A percentile compares a stretch with the other conserved stretches of the same genome.
phyloP scores from a whole-genome alignment of 2,888 invertebrate genomes.

The Nemoura dubitans region DNA sequence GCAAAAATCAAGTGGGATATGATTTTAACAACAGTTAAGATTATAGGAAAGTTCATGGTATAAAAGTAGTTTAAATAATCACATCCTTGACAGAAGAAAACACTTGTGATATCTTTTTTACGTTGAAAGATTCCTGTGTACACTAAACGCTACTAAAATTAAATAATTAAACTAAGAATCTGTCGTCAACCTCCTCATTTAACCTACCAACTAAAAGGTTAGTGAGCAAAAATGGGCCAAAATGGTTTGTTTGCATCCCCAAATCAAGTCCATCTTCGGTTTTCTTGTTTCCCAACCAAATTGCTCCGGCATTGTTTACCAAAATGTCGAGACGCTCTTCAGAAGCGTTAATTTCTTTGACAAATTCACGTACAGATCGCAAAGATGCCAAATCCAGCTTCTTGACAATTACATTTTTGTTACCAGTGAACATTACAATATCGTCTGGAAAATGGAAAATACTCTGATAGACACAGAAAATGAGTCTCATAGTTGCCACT shows the following conservation, averaged over 20 bases:
- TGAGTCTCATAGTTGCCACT: no score
- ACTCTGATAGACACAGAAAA: no score
- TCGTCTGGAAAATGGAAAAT: constrained; percentile 66
- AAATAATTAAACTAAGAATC: no score
- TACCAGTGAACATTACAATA: constrained; percentile 74
- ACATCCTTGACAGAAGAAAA: no score
- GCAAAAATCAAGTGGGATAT: constrained; percentile 9
- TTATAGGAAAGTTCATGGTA: no score
- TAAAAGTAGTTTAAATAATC: no score
- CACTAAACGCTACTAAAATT: no score
- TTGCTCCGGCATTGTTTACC: constrained; percentile 90
- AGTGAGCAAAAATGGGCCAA: constrained; percentile 92
- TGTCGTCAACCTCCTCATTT: no score
- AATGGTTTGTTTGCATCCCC: constrained; percentile 93
- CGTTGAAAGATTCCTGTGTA: no score
- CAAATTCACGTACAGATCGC: constrained; percentile 83
- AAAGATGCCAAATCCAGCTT: constrained; percentile 81
- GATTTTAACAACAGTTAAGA: no score
- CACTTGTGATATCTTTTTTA: no score
- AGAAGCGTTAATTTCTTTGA: constrained; percentile 77
- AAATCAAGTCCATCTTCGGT: constrained; percentile 86
- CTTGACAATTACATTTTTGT: constrained; percentile 75
- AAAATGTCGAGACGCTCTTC: constrained; percentile 81
- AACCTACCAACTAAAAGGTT: constrained; percentile 70
- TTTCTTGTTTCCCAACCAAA: constrained; percentile 72